Base-by-base conservation (phyloP, 2,113 vertebrate genomes). In the Opisthocomus hoazin region DNA sequence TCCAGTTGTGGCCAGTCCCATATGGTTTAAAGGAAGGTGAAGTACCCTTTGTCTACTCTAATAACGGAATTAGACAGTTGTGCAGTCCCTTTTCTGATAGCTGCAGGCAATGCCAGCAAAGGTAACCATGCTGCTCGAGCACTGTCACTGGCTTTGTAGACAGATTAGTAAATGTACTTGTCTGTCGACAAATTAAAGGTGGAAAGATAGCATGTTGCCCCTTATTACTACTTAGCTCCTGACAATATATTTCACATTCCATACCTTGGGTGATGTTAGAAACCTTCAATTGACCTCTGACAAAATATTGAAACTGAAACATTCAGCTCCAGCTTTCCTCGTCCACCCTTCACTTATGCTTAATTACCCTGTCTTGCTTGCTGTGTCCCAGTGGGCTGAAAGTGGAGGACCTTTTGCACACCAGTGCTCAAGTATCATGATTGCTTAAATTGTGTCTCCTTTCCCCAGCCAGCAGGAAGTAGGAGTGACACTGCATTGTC, bases 261-360 rank as follows among this genome's bases (percentile, higher is more conserved):
- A 56, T 75, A 76, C 45, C 22, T 75, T 48, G 39, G 30, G 41
- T 73, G 63, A 58, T 73, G 39, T 63, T 56, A 66, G 46, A 53
- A 90, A 88, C 84, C 89, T 92, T 94, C 66, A 82, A 9, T n/a
- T 91, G 80, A 89, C 87, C 91, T 96, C 84, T 84, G 46, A 78
- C 53, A 92, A 79, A 80, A n/a, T 54, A 73, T 21, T 1, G 4
- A 63, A 75, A 75, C 36, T 1, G 2, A 91, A 74, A 69, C 26
- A 51, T 91, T 71, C 83, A 75, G n/a, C 43, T 68, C 43, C 30
- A 43, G 39, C 18, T 93, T 89, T 77, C 36, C 73, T 69, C 9
- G 2, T 64, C 68, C 1, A 4, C 76, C 66, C 57, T 91, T 86
- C 81, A 64, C 54, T 96, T 91, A 76, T 21, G 34, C 58, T 92